A percentile compares a stretch with the other conserved stretches of the same genome.
These are phyloP conservation scores for Piscicola geometra DNA, from an alignment of 2,888 invertebrate genomes.

Conservation along the genomic window DNA sequence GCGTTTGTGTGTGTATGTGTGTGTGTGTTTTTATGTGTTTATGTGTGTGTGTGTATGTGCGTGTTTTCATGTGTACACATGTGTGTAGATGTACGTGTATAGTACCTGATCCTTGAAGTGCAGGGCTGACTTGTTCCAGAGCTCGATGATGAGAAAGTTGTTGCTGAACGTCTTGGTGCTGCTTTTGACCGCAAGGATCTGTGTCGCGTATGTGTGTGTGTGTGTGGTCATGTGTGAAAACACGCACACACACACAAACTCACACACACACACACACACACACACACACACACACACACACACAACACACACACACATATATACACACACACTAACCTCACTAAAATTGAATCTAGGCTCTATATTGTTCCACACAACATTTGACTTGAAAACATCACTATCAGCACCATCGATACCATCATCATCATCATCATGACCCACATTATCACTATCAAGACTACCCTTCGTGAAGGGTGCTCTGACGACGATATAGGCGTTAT, in stretches of 20 bases:
- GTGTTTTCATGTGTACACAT: no score
- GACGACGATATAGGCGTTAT: not conserved
- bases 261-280: no score
- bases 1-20: not conserved
- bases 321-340: not conserved
- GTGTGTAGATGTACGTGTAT: no score
- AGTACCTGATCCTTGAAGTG: conserved; percentile 7
- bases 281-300: no score
- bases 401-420: not conserved
- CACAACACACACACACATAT: no score
- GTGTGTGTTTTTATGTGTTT: not conserved
- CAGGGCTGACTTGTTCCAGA: conserved; percentile 9
- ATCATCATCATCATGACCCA: no score
- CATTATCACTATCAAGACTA: no score
- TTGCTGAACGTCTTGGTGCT: not conserved
- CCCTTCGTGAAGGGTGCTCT: not conserved
- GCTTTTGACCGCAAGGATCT: not conserved
- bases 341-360: not conserved
- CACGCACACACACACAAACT: no score
- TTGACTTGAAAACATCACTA: not conserved
- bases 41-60: no score
- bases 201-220: not conserved
- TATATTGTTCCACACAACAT: not conserved
- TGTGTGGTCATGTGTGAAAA: no score
- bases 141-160: conserved; percentile 5